These are phyloP conservation scores for Anolis apletophallus DNA, from an alignment of 2,797 vertebrate genomes.

Conservation along the genomic window DNA sequence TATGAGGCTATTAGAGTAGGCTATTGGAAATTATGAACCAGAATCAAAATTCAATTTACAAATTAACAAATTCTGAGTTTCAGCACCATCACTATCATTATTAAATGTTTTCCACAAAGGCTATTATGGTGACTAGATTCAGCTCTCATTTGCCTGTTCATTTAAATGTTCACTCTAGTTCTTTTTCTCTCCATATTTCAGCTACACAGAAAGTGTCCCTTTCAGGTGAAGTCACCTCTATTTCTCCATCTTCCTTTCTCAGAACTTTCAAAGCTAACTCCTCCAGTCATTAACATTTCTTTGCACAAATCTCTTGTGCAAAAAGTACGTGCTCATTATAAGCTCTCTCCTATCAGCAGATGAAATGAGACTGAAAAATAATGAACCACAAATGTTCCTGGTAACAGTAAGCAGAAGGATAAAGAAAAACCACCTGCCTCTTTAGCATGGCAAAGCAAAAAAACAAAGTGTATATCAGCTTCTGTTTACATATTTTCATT, in stretches of 20 bases:
- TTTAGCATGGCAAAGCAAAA: conserved; percentile 14
- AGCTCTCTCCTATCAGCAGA: conserved; percentile 63
- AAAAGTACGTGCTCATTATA: conserved; percentile 68
- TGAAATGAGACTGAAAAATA: conserved; percentile 65
- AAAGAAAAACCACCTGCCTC: conserved; percentile 44
- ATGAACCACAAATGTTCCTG: conserved; percentile 52
- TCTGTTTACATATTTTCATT: conserved; percentile 53
- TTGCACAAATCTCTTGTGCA: conserved; percentile 51
- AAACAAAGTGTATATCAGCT: conserved; percentile 14
- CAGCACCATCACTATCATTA: not conserved
- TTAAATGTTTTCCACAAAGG: not conserved
- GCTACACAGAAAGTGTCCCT: conserved; percentile 43
- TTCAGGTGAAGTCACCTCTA: conserved; percentile 48
- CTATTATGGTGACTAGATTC: not conserved
- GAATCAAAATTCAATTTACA: not conserved
- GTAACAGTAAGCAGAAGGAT: conserved; percentile 45
- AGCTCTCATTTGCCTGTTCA: not conserved
- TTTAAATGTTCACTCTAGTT: conserved; percentile 14
- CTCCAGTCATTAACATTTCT: conserved; percentile 56
- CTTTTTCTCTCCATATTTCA: conserved; percentile 11
- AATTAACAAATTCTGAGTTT: not conserved
- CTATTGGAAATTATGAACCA: not conserved
- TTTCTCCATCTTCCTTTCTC: conserved; percentile 45
- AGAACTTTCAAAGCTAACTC: conserved; percentile 57
- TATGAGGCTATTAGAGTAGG: too few relatives aligned